Evolutionary conservation across 2,888 invertebrate genomes (phyloP).

Genomic region (Neoascia interrupta): DNA sequence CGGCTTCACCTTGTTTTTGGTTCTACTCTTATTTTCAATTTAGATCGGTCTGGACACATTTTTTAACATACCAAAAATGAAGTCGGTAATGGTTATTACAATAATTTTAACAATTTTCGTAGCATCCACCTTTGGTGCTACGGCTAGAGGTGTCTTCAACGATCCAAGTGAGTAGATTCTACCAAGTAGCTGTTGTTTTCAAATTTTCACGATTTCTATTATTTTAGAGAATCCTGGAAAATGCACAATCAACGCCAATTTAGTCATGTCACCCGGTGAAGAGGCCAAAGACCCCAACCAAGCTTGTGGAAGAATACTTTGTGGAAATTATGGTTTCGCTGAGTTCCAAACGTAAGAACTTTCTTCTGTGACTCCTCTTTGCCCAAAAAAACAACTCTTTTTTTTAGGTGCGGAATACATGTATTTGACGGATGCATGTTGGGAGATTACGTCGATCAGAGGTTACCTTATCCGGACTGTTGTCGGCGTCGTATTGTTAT

Average conservation of each 20-base stretch:
- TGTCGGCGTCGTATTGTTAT: neutral
- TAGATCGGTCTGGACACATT: too few species aligned
- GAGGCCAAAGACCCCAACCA: neutral
- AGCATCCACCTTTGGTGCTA: too few species aligned
- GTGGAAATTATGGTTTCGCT: neutral
- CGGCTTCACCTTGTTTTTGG: too few species aligned
- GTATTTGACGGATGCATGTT: neutral
- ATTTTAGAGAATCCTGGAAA: slow-evolving; percentile 4
- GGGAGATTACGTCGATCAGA: neutral
- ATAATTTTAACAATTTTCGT: too few species aligned
- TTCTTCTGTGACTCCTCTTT: neutral
- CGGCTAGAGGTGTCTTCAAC: too few species aligned
- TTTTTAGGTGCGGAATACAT: neutral
- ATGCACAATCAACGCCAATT: neutral
- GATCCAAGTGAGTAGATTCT: too few species aligned
- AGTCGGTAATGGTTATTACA: too few species aligned
- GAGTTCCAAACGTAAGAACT: slow-evolving; percentile 2
- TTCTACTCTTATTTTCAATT: too few species aligned
- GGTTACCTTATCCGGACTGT: slow-evolving; percentile 9
- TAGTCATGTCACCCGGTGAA: slow-evolving; percentile 4
- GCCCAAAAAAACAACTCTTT: too few species aligned
- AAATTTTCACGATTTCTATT: too few species aligned
- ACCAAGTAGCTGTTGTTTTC: too few species aligned
- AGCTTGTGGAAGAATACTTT: neutral
- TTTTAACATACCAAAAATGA: too few species aligned